Percentiles rank a stretch among this genome's conserved stretches.
These are phyloP conservation scores for Mesaphorura yosii DNA, from an alignment of 1,140 invertebrate genomes.

Conservation along the genomic window DNA sequence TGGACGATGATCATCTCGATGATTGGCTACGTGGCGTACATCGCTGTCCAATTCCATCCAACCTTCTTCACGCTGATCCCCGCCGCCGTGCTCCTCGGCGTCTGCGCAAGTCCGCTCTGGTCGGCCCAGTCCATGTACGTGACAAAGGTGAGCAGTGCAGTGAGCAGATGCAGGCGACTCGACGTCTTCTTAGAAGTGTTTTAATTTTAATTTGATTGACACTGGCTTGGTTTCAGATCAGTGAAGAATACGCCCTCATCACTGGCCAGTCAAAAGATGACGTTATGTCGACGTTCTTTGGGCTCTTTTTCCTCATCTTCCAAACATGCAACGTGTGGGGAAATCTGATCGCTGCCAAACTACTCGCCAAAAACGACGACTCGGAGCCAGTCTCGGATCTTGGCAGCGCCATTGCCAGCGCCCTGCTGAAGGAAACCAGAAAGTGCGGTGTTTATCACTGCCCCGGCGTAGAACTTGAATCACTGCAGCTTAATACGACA, in stretches of 20 bases:
- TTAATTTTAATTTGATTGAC: conserved; percentile 42
- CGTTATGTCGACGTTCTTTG: conserved; percentile 89
- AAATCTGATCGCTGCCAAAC: conserved; percentile 90
- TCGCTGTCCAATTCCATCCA: conserved; percentile 83
- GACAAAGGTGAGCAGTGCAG: conserved; percentile 58
- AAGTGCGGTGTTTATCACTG: too few species aligned
- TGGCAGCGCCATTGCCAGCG: too few species aligned
- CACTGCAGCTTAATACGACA: too few species aligned
- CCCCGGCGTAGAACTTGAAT: too few species aligned
- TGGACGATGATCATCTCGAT: conserved; percentile 86
- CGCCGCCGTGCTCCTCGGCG: conserved; percentile 74
- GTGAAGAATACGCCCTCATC: conserved; percentile 77
- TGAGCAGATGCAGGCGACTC: too few species aligned
- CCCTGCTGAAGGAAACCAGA: too few species aligned
- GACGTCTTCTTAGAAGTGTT: neutral
- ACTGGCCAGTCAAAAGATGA: conserved; percentile 73
- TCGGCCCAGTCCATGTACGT: conserved; percentile 90
- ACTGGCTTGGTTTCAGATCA: conserved; percentile 49
- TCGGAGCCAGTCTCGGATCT: too few species aligned
- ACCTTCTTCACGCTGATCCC: conserved; percentile 82
- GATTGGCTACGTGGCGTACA: conserved; percentile 85
- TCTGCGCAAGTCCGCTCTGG: conserved; percentile 92
- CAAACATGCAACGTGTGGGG: conserved; percentile 86
- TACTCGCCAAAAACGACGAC: too few species aligned
- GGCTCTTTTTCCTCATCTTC: conserved; percentile 95